These are phyloP conservation scores for Brachionus rotundiformis DNA, from an alignment of 1,140 invertebrate genomes.

Conservation along the genomic window DNA sequence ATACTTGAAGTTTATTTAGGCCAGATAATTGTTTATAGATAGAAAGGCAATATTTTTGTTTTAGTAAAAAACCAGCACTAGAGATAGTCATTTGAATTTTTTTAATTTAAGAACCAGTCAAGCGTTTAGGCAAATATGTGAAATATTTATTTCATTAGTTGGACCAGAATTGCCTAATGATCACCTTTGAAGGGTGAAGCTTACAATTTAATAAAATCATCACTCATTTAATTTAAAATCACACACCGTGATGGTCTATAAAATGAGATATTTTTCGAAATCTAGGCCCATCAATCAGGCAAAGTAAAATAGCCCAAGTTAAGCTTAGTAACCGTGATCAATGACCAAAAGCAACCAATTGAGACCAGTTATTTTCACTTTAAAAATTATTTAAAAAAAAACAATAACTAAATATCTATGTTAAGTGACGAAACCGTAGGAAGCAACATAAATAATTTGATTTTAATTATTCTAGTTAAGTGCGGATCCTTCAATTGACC, in stretches of 20 bases:
- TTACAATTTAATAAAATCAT: neutral
- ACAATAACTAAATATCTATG: slow-evolving; percentile 12
- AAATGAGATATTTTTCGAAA: neutral
- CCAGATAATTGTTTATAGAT: neutral
- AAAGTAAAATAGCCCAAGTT: neutral
- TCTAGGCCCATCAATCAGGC: neutral
- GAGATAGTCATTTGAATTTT: neutral
- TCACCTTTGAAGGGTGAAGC: neutral
- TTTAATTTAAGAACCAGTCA: neutral
- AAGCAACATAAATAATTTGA: slow-evolving; percentile 7
- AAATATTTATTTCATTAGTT: neutral
- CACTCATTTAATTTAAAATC: neutral
- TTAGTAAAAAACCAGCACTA: neutral
- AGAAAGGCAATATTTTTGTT: neutral
- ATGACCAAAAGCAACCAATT: neutral
- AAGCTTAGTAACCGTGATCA: neutral
- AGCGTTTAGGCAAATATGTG: neutral
- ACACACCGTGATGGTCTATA: neutral
- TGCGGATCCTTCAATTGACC: neutral
- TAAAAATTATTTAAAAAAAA: neutral
- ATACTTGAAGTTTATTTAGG: neutral
- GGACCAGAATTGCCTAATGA: neutral
- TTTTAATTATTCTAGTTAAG: neutral
- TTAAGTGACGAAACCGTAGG: slow-evolving; percentile 35
- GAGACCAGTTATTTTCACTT: neutral